Evolutionary conservation across 2,888 invertebrate species (phyloP).

Genomic region (Ormyrus labotus): DNA sequence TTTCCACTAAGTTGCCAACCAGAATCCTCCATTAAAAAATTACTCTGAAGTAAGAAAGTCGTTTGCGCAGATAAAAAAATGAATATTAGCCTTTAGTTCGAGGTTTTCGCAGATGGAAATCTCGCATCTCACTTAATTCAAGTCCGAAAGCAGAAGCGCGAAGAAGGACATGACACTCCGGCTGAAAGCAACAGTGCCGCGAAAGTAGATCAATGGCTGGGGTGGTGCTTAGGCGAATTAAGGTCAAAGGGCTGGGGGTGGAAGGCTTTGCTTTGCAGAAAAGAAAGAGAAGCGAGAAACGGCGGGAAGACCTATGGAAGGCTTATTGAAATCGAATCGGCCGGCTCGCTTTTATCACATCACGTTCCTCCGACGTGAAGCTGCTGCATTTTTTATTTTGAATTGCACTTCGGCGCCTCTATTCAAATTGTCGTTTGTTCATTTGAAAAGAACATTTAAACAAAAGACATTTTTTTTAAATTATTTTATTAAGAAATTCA

Average conservation of each 20-base stretch:
- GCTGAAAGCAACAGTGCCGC: slow-evolving; percentile 42
- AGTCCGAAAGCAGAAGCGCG: too few relatives aligned
- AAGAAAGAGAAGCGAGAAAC: slow-evolving; percentile 22
- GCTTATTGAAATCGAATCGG: slow-evolving; percentile 25
- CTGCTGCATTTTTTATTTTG: slow-evolving; percentile 2
- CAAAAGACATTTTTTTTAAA: too few relatives aligned
- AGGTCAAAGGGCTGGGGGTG: slow-evolving; percentile 38
- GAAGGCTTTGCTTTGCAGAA: slow-evolving; percentile 42
- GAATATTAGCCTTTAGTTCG: too few relatives aligned
- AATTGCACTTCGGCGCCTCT: slow-evolving; percentile 9
- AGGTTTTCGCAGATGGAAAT: too few relatives aligned
- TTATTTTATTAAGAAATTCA: too few relatives aligned
- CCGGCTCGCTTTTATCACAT: slow-evolving; percentile 2
- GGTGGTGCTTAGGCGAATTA: slow-evolving; percentile 46
- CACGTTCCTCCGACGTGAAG: neutral
- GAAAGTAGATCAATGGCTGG: slow-evolving; percentile 53
- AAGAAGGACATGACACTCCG: neutral
- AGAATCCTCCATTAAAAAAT: too few relatives aligned
- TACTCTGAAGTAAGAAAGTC: too few relatives aligned
- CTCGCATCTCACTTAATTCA: too few relatives aligned
- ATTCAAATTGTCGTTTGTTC: neutral
- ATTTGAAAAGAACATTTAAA: neutral
- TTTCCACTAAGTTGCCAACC: too few relatives aligned
- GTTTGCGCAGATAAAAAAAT: too few relatives aligned
- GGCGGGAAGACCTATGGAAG: slow-evolving; percentile 39